Evolutionary conservation across 2,888 invertebrate genomes (phyloP).

Genomic region (Torymus texanus): DNA sequence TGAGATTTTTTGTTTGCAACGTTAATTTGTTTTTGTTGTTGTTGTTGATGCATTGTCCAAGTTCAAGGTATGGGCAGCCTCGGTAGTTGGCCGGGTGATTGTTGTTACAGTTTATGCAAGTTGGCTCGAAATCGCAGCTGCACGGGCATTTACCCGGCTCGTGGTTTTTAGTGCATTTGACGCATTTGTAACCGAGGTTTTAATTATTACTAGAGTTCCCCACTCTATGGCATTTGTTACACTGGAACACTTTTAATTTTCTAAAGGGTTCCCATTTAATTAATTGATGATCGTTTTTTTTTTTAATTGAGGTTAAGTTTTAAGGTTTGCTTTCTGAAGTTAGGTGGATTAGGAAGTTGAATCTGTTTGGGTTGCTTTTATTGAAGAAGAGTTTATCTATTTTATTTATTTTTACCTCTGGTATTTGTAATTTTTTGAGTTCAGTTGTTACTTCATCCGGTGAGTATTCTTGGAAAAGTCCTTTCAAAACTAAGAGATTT

Average conservation of each 20-base stretch:
- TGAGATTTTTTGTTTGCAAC: neutral
- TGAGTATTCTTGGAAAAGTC: no score
- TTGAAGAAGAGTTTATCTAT: neutral
- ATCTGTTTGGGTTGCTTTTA: neutral
- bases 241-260: conserved; percentile 36
- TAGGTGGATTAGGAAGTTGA: neutral
- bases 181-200: conserved; percentile 8
- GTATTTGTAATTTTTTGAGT: no score
- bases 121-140: neutral
- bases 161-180: conserved; percentile 32
- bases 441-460: no score
- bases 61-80: conserved; percentile 31
- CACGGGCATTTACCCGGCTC: neutral
- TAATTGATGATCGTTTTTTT: conserved; percentile 26
- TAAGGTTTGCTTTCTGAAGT: conserved; percentile 6
- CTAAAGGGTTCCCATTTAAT: conserved; percentile 36
- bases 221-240: conserved; percentile 42
- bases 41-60: neutral
- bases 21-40: neutral
- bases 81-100: conserved; percentile 32
- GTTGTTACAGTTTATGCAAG: conserved; percentile 28
- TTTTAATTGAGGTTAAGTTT: conserved; percentile 29
- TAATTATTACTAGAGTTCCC: conserved; percentile 24
- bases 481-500: no score
- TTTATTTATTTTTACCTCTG: neutral